phyloP scores from a whole-genome alignment of 2,797 vertebrate genomes.

The Scolopax rusticola region DNA sequence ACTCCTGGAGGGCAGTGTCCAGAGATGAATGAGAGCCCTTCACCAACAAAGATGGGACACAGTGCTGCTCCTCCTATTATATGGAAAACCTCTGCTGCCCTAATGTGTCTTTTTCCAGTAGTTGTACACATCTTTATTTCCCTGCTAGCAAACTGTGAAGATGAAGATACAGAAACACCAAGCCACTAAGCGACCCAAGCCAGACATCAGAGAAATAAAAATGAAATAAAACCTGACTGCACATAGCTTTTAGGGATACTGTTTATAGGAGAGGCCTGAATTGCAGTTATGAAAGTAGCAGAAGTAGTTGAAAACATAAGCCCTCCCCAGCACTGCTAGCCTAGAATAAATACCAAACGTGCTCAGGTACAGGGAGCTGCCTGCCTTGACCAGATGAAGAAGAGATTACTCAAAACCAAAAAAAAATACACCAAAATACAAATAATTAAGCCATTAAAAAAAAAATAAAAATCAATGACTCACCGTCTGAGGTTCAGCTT shows the following conservation, averaged over 20 bases:
- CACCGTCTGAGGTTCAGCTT: neutral
- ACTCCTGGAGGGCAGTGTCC: neutral
- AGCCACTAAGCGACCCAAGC: neutral
- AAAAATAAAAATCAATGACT: neutral
- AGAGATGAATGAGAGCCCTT: neutral
- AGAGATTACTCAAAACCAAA: neutral
- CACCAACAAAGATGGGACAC: rapidly evolving
- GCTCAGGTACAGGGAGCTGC: neutral
- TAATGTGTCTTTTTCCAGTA: neutral
- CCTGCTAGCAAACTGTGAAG: neutral
- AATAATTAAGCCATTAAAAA: neutral
- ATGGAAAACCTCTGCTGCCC: neutral
- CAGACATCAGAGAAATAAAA: conserved; percentile 45
- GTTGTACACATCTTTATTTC: conserved; percentile 3
- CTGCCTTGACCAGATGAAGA: neutral
- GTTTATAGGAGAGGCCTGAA: conserved; percentile 17
- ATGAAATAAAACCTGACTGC: conserved; percentile 34
- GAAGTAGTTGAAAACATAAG: neutral
- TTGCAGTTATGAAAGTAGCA: conserved; percentile 28
- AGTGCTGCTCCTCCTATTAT: neutral
- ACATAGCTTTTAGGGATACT: conserved; percentile 41
- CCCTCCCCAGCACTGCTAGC: neutral
- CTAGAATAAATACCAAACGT: neutral
- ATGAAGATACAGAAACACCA: conserved; percentile 60
- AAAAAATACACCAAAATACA: no score